A percentile compares a stretch with the other conserved stretches of the same genome.
These are phyloP conservation scores for Clarias magur DNA, from an alignment of 2,113 vertebrate genomes.

Conservation along the genomic window DNA sequence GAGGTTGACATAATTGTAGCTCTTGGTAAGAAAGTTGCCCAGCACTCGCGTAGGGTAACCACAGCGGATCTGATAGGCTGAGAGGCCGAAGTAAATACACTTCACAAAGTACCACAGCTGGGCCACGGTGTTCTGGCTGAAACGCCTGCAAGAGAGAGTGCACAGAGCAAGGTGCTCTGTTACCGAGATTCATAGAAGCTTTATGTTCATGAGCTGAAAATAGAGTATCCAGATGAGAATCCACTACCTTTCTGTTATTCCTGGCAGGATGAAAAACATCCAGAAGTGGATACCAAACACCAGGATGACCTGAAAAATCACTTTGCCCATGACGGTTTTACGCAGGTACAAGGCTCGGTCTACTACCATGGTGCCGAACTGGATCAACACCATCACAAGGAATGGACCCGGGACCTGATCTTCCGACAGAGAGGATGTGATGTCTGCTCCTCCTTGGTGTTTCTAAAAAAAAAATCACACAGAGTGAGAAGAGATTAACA, in stretches of 20 bases:
- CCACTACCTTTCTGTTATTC: slow-evolving; percentile 88
- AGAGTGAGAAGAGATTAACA: background rate
- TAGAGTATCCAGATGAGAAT: background rate
- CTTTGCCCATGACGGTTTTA: slow-evolving; percentile 95
- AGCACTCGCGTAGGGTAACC: slow-evolving; percentile 97
- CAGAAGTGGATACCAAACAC: slow-evolving; percentile 99
- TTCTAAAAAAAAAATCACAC: slow-evolving; percentile 77
- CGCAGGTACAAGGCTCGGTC: slow-evolving; percentile 94
- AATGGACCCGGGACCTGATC: slow-evolving; percentile 95
- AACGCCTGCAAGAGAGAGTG: slow-evolving; percentile 78
- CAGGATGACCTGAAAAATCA: slow-evolving; percentile 94
- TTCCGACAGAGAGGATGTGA: slow-evolving; percentile 94
- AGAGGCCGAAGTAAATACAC: slow-evolving; percentile 96
- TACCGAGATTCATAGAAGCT: background rate
- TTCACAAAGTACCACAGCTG: slow-evolving; percentile 99
- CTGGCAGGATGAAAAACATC: slow-evolving; percentile 98
- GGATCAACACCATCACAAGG: slow-evolving; percentile 97
- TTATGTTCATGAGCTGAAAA: background rate
- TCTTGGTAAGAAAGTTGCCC: slow-evolving; percentile 98
- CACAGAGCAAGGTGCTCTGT: background rate
- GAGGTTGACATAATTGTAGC: slow-evolving; percentile 97
- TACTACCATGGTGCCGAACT: slow-evolving; percentile 98
- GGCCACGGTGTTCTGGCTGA: slow-evolving; percentile 92
- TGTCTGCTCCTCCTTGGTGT: slow-evolving; percentile 92
- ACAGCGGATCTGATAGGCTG: slow-evolving; percentile 98